A percentile compares a stretch with the other conserved stretches of the same genome.
Conservation (phyloP, 2,797 vertebrate genomes). For the Pipistrellus nathusii region DNA sequence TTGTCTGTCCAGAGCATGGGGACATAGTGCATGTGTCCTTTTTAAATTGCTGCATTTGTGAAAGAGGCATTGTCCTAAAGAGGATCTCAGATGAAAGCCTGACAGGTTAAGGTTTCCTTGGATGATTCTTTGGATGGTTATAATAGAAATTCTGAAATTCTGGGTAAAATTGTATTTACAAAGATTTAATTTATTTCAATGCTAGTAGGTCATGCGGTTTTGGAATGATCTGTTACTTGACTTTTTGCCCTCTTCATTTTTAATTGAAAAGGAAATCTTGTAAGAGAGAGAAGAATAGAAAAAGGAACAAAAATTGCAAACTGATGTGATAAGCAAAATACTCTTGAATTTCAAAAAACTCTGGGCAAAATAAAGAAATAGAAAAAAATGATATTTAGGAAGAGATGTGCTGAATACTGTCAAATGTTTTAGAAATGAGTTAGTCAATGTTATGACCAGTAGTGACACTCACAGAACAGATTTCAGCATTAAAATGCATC, state of each 20-base stretch:
- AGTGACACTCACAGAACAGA: neutral
- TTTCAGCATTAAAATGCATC: slow-evolving; percentile 27
- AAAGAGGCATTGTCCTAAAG: neutral
- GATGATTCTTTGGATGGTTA: neutral
- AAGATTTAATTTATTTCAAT: neutral
- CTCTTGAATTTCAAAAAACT: neutral
- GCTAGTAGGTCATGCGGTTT: neutral
- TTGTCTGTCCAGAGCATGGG: neutral
- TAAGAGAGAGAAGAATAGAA: neutral
- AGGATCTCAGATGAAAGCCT: neutral
- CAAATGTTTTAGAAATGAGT: slow-evolving; percentile 52
- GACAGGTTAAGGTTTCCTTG: neutral
- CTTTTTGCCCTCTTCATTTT: slow-evolving; percentile 43
- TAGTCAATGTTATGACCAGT: neutral
- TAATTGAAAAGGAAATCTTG: neutral
- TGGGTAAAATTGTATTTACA: neutral
- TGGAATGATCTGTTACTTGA: neutral
- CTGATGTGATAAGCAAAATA: slow-evolving; percentile 6
- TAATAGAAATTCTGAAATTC: slow-evolving; percentile 42
- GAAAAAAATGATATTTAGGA: neutral
- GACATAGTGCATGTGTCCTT: neutral
- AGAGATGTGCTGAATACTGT: neutral
- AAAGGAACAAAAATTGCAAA: neutral
- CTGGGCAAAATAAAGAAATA: neutral
- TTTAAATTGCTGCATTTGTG: slow-evolving; percentile 46